Percentiles rank a stretch among this genome's conserved stretches.
Conservation (phyloP, 2,888 invertebrate genomes). For the Palloptera scutellata region DNA sequence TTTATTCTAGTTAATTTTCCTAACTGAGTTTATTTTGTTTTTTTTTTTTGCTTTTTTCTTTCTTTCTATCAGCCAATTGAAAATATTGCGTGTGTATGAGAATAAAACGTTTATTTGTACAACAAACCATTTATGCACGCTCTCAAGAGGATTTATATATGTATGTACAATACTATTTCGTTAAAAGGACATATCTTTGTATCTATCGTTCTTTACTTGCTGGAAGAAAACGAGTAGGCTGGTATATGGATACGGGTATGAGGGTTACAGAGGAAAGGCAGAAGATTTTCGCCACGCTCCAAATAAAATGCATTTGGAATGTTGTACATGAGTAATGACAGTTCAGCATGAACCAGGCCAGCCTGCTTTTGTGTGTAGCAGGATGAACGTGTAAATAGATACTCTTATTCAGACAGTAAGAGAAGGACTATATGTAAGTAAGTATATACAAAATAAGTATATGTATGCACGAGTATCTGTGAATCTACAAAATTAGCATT, state of each 20-base stretch:
- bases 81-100: conserved; percentile 46
- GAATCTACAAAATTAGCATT: conserved; percentile 34
- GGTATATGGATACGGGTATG: too few relatives aligned
- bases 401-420: too few relatives aligned
- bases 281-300: conserved; percentile 8
- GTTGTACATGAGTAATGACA: conserved; percentile 21
- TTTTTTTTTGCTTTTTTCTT: conserved; percentile 10
- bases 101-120: conserved; percentile 47
- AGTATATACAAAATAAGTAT: too few relatives aligned
- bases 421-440: too few relatives aligned
- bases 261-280: neutral
- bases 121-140: conserved; percentile 45
- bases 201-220: neutral
- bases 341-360: neutral
- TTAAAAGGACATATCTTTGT: conserved; percentile 17
- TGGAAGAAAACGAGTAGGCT: too few relatives aligned
- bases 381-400: too few relatives aligned
- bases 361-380: too few relatives aligned
- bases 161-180: conserved; percentile 34
- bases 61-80: conserved; percentile 40
- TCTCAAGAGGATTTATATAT: conserved; percentile 46
- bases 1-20: conserved; percentile 18
- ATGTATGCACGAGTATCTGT: neutral
- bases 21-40: conserved; percentile 15
- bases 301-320: conserved; percentile 23